Evolutionary conservation across 2,797 vertebrate species (phyloP), one percentile per base, ranked within the genome.

Genomic region (Halcyon smyrnensis): DNA sequence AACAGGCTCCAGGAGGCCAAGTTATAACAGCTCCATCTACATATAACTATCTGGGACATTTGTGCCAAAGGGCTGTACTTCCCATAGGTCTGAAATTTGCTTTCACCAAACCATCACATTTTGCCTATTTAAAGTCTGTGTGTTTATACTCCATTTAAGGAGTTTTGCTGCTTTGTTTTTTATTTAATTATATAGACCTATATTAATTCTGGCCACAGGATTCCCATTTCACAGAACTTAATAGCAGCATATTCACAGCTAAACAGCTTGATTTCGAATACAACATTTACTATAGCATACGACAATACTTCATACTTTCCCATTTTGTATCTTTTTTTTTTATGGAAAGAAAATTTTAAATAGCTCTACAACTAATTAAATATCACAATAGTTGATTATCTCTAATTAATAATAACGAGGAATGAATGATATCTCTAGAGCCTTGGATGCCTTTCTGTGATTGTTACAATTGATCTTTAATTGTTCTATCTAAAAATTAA

Each of bases 401-500:
- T 91, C 37, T 84, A 93, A 69, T 91, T 96, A 95, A 91, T 90
- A 86, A 56, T 79, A 69, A 86, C 2, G 11, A 91, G 28, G 34
- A 92, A 89, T n/a, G 8, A 81, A 91, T 51, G 3, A 14, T 41
- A 90, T 68, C 56, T 91, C 64, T 79, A 68, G 45, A 88, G 37
- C 9, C 24, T 57, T 65, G 25, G 34, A 96, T 59, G 36, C 21
- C 74, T 80, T 90, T 54, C 46, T 69, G 17, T 77, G 34, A 85
- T 90, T 92, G 63, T 41, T 84, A 69, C 41, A 83, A 93, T 67
- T 94, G 68, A 92, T 90, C 48, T 94, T 92, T 80, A 89, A 93
- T 95, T 92, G 83, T 90, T 93, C n/a, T 15, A 90, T 51, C 57
- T 81, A 88, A 90, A 96, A 96, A 93, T 90, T 86, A 87, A 90